Evolutionary conservation across 1,140 invertebrate genomes (phyloP).

Genomic region (Eriosoma lanigerum): DNA sequence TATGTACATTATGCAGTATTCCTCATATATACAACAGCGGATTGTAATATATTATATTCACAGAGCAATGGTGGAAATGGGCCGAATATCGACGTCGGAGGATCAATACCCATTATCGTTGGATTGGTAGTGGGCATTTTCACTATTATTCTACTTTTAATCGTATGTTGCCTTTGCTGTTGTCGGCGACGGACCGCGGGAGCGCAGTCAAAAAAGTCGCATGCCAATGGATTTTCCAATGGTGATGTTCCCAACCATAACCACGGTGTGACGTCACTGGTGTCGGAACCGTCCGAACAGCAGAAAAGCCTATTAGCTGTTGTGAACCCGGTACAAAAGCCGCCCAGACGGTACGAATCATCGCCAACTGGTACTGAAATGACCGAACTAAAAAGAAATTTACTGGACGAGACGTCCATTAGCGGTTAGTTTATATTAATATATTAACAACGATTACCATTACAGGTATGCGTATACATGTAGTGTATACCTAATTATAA

Average conservation of each 20-base stretch:
- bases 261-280: constrained; percentile 45
- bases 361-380: constrained; percentile 71
- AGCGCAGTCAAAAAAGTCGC: constrained; percentile 55
- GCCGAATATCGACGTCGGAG: constrained; percentile 60
- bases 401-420: constrained; percentile 71
- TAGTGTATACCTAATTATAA: too few relatives aligned
- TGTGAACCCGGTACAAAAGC: constrained; percentile 79
- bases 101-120: constrained; percentile 59
- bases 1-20: too few relatives aligned
- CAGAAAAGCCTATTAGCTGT: constrained; percentile 78
- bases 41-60: not conserved
- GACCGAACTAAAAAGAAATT: constrained; percentile 74
- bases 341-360: constrained; percentile 68
- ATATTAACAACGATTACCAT: too few relatives aligned
- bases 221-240: constrained; percentile 54
- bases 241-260: constrained; percentile 55
- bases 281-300: constrained; percentile 57
- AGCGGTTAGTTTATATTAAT: constrained; percentile 63
- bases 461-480: too few relatives aligned
- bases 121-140: constrained; percentile 53
- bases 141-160: constrained; percentile 54
- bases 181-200: constrained; percentile 30
- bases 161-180: constrained; percentile 54
- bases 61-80: constrained; percentile 58
- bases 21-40: too few relatives aligned